Conservation (phyloP, 1,140 invertebrate genomes). For the Drosophila kurseongensis region DNA sequence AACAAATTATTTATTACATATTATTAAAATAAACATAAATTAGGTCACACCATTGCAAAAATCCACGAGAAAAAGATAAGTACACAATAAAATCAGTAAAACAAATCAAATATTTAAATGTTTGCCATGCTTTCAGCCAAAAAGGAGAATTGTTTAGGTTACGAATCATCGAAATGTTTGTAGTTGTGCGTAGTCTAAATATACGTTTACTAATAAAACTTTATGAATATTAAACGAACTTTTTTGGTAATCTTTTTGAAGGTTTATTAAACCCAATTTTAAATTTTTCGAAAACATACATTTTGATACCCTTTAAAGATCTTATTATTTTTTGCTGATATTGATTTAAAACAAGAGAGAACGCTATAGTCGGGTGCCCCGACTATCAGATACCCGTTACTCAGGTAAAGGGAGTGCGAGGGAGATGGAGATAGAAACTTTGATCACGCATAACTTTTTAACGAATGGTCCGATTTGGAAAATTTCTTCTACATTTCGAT, state of each 20-base stretch:
- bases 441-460: too few species aligned
- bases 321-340: background rate
- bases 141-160: conserved; percentile 34
- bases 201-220: conserved; percentile 71
- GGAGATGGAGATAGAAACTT: too few species aligned
- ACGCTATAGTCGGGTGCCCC: too few species aligned
- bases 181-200: conserved; percentile 69
- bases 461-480: too few species aligned
- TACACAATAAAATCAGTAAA: conserved; percentile 10
- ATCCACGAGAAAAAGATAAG: conserved; percentile 9
- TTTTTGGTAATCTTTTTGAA: background rate
- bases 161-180: conserved; percentile 55
- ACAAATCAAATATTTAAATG: conserved; percentile 2
- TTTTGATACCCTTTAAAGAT: background rate
- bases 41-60: conserved; percentile 12
- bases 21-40: conserved; percentile 27
- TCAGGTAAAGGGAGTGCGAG: too few species aligned
- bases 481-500: too few species aligned
- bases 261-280: too few species aligned
- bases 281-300: too few species aligned
- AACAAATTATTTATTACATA: conserved; percentile 45
- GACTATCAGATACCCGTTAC: too few species aligned
- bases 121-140: conserved; percentile 44
- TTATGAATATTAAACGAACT: conserved; percentile 60
- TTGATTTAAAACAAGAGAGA: too few species aligned